These are phyloP conservation scores for Blastobasis adustella DNA, from an alignment of 2,888 invertebrate species.

Conservation along the genomic window DNA sequence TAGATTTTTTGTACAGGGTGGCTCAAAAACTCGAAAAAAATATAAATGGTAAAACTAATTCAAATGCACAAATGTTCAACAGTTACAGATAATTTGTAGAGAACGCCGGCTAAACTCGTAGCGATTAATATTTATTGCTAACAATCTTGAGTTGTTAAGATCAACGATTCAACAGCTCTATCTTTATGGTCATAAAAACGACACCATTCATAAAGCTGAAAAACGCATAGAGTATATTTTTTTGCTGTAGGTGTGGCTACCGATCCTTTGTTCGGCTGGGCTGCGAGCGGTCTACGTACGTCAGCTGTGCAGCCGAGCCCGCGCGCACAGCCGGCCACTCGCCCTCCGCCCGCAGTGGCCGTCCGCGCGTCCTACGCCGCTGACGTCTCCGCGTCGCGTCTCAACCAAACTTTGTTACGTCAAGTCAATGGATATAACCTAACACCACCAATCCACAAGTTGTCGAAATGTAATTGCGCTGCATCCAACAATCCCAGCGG, in stretches of 20 bases:
- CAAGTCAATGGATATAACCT: conserved; percentile 75
- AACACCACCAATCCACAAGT: conserved; percentile 35
- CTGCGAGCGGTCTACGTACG: neutral
- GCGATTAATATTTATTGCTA: no score
- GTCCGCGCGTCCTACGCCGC: conserved; percentile 14
- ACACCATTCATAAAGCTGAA: neutral
- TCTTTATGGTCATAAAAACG: no score
- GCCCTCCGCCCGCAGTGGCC: conserved; percentile 9
- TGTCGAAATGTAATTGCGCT: conserved; percentile 50
- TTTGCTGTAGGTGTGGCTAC: conserved; percentile 38
- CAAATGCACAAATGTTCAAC: no score
- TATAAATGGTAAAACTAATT: no score
- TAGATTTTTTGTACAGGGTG: no score
- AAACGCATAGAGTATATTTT: conserved; percentile 5
- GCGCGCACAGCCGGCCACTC: neutral
- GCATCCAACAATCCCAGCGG: conserved; percentile 17
- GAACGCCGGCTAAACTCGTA: no score
- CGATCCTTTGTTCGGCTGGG: conserved; percentile 5
- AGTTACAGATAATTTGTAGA: no score
- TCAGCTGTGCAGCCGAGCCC: no score
- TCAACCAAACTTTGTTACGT: conserved; percentile 66
- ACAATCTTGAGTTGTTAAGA: no score
- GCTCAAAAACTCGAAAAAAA: no score
- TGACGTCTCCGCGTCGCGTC: conserved; percentile 1
- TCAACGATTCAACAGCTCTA: no score